These are phyloP conservation scores for Alouatta palliata DNA, from an alignment of 2,113 vertebrate genomes.

Conservation along the genomic window DNA sequence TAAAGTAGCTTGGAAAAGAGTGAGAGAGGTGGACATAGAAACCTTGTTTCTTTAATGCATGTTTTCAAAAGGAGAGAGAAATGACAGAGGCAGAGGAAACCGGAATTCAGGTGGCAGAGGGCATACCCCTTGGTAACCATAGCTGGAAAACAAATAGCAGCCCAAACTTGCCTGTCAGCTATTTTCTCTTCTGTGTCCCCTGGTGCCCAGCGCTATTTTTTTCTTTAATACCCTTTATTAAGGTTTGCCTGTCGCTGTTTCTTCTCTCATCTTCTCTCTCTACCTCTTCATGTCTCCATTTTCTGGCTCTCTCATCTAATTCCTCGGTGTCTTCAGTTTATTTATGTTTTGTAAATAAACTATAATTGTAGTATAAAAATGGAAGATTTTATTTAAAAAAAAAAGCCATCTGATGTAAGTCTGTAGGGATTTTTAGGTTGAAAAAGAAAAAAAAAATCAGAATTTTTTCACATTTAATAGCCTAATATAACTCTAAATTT, in stretches of 20 bases:
- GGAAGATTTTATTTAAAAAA: background rate
- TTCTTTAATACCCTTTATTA: background rate
- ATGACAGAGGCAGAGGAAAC: background rate
- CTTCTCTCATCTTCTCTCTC: background rate
- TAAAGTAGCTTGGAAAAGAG: background rate
- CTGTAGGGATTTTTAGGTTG: background rate
- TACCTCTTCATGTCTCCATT: background rate
- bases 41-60: background rate
- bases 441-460: background rate
- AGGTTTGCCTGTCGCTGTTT: background rate
- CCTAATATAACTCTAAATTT: background rate
- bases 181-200: background rate
- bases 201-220: rapidly evolving
- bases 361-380: background rate
- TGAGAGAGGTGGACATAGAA: background rate
- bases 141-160: background rate
- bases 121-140: rapidly evolving
- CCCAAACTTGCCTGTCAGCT: rapidly evolving
- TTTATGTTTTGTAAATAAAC: background rate
- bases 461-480: background rate
- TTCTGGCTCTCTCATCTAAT: background rate
- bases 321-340: background rate
- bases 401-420: background rate
- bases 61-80: background rate
- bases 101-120: background rate